Evolutionary conservation across 2,888 invertebrate species (phyloP).

Genomic region (Acanthosepion esculentum): DNA sequence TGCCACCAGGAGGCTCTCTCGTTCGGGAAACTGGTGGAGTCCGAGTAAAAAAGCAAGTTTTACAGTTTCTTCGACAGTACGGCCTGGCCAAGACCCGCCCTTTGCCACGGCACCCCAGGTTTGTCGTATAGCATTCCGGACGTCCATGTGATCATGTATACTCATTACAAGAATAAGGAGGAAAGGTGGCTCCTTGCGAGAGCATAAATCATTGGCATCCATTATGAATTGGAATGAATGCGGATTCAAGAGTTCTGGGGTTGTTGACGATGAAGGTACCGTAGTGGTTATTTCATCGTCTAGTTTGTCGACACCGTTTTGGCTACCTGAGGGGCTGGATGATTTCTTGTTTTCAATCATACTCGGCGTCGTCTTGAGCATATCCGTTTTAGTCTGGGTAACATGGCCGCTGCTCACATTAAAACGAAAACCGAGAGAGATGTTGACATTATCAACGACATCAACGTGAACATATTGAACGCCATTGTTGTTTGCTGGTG

Average conservation of each 20-base stretch:
- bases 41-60: conserved; percentile 59
- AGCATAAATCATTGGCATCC: conserved; percentile 50
- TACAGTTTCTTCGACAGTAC: conserved; percentile 50
- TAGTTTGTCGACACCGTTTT: not conserved
- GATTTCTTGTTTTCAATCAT: not conserved
- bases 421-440: not conserved
- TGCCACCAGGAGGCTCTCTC: conserved; percentile 47
- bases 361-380: not conserved
- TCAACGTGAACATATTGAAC: not conserved
- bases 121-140: conserved; percentile 57
- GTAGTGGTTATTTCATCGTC: not conserved
- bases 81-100: conserved; percentile 56
- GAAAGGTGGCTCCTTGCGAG: conserved; percentile 50
- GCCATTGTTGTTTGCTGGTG: not conserved
- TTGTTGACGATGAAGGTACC: not conserved
- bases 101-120: conserved; percentile 58
- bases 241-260: conserved; percentile 35
- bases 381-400: not conserved
- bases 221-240: conserved; percentile 35
- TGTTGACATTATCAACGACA: not conserved
- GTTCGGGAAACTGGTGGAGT: conserved; percentile 41
- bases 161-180: conserved; percentile 59
- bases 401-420: not conserved
- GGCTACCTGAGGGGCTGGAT: not conserved
- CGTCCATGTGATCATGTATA: conserved; percentile 52